These are phyloP conservation scores for Cavia porcellus DNA, from an alignment of 2,113 vertebrate genomes.

Conservation along the genomic window DNA sequence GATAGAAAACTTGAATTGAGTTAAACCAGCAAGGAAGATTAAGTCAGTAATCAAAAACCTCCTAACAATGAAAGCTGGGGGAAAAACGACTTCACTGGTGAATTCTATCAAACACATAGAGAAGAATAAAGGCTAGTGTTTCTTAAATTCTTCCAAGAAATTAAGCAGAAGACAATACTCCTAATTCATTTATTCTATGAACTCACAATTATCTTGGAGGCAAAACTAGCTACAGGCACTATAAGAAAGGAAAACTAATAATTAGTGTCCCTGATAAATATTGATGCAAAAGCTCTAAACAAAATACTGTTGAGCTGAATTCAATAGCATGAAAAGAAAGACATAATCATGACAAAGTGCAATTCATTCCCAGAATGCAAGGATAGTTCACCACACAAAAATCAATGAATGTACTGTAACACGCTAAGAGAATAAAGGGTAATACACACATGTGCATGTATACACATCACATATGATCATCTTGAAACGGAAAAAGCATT, in stretches of 20 bases:
- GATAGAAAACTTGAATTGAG: neutral
- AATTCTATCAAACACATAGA: neutral
- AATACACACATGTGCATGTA: neutral
- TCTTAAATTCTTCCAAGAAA: neutral
- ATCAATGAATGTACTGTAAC: neutral
- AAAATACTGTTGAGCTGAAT: neutral
- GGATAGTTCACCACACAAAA: neutral
- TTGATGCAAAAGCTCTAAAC: neutral
- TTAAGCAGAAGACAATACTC: neutral
- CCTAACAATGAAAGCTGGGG: neutral
- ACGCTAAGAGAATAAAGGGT: neutral
- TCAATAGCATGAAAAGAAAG: neutral
- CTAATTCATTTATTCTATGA: neutral
- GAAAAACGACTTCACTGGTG: neutral
- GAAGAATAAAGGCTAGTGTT: neutral
- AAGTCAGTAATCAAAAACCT: neutral
- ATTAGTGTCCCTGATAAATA: neutral
- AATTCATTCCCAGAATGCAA: neutral
- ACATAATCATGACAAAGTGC: neutral
- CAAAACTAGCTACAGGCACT: neutral
- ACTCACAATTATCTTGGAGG: neutral
- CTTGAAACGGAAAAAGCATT: neutral
- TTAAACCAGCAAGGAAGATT: neutral
- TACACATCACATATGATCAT: neutral
- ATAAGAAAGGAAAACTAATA: neutral